Percentiles rank a stretch among this genome's conserved stretches.
Evolutionary conservation across 2,113 vertebrate species (phyloP).

Genomic region (Dipodomys ordii): DNA sequence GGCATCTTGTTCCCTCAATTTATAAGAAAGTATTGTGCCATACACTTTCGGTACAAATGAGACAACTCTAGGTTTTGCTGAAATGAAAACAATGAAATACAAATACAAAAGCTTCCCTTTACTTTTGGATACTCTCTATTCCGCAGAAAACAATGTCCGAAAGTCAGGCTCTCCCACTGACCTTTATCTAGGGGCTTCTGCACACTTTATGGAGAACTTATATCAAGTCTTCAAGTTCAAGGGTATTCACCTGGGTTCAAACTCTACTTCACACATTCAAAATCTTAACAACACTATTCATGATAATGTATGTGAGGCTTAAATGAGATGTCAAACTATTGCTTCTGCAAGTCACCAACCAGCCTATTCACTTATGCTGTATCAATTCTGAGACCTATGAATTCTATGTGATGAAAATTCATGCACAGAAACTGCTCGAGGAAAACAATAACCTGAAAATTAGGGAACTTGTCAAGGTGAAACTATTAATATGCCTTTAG

Average conservation of each 20-base stretch:
- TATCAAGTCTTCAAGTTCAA: constrained; percentile 58
- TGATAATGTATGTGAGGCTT: constrained; percentile 41
- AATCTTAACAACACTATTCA: constrained; percentile 52
- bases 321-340: constrained; percentile 77
- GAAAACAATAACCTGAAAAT: constrained; percentile 73
- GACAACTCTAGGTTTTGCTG: constrained; percentile 59
- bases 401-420: constrained; percentile 71
- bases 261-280: not conserved
- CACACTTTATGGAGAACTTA: constrained; percentile 1
- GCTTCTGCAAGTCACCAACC: constrained; percentile 75
- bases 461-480: constrained; percentile 83
- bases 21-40: constrained; percentile 80
- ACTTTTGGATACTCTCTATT: constrained; percentile 10
- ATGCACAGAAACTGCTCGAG: constrained; percentile 68
- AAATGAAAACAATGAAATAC: constrained; percentile 55
- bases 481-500: constrained; percentile 81
- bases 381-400: constrained; percentile 71
- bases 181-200: constrained; percentile 24
- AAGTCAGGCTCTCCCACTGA: not conserved
- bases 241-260: constrained; percentile 21
- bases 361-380: constrained; percentile 63
- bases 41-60: constrained; percentile 74
- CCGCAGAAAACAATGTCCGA: constrained; percentile 8
- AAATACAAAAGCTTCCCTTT: constrained; percentile 49
- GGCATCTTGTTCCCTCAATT: constrained; percentile 81